These are phyloP conservation scores for Venustaconcha ellipsiformis DNA, from an alignment of 1,140 invertebrate genomes.

Conservation along the genomic window DNA sequence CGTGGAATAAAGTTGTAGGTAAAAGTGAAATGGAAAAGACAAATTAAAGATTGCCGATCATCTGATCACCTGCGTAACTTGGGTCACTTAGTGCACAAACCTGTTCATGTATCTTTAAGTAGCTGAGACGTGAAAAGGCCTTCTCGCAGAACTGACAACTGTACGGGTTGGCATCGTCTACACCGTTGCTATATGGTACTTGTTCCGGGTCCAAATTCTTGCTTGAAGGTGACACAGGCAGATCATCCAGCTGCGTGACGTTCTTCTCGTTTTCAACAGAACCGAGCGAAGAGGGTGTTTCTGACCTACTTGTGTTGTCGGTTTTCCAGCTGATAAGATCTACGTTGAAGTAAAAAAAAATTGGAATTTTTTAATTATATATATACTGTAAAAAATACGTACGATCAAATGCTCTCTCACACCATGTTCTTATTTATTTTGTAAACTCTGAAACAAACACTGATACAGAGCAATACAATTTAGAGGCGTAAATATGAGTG, in stretches of 20 bases:
- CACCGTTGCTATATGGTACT: constrained; percentile 76
- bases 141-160: constrained; percentile 92
- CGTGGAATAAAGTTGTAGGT: neutral
- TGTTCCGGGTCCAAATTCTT: constrained; percentile 64
- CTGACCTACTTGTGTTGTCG: constrained; percentile 21
- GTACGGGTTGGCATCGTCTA: constrained; percentile 83
- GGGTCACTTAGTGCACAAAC: constrained; percentile 70
- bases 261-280: constrained; percentile 21
- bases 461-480: too few relatives aligned
- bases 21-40: neutral
- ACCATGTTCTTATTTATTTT: too few relatives aligned
- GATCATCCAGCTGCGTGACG: constrained; percentile 7
- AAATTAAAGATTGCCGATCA: neutral
- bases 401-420: too few relatives aligned
- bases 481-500: too few relatives aligned
- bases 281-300: constrained; percentile 32
- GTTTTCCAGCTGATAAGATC: neutral
- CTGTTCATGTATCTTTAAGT: constrained; percentile 94
- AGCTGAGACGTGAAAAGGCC: constrained; percentile 87
- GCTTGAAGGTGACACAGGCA: constrained; percentile 27
- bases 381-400: too few relatives aligned
- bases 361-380: too few relatives aligned
- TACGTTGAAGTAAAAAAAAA: too few relatives aligned
- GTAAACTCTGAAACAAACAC: too few relatives aligned
- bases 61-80: neutral